These are phyloP conservation scores for Diglossa cyanea DNA, from an alignment of 2,797 vertebrate species.

Conservation along the genomic window DNA sequence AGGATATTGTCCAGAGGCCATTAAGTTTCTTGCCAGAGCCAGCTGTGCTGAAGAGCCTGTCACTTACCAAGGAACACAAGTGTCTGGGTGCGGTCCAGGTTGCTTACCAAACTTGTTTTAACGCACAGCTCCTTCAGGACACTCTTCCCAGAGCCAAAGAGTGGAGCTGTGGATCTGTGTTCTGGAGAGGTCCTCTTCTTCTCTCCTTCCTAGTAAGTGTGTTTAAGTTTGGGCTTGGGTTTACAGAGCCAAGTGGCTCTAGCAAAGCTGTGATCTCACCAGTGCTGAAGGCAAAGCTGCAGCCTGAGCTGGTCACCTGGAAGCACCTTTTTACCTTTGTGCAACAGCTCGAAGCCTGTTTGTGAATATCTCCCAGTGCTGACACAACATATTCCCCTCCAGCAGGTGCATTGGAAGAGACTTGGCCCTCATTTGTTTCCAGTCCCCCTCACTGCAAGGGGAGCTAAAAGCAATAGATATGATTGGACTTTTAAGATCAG, in stretches of 20 bases:
- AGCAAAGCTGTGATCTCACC: background rate
- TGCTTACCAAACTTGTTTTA: background rate
- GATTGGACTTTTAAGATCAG: background rate
- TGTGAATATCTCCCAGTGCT: background rate
- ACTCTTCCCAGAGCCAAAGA: background rate
- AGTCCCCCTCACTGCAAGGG: background rate
- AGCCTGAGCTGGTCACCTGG: background rate
- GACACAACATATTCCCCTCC: background rate
- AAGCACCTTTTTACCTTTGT: background rate
- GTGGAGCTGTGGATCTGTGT: background rate
- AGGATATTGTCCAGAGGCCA: background rate
- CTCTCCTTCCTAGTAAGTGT: background rate
- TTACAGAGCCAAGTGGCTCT: background rate
- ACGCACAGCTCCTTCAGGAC: background rate
- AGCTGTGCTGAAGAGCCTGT: background rate
- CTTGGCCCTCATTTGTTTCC: background rate
- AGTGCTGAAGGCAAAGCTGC: background rate
- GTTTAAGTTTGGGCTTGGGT: background rate
- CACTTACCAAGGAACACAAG: rapidly evolving
- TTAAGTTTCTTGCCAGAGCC: background rate
- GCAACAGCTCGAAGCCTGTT: background rate
- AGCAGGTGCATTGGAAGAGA: background rate
- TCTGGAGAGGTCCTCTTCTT: background rate
- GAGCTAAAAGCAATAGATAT: background rate
- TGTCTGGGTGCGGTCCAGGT: background rate